Evolutionary conservation across 2,113 vertebrate genomes (phyloP), one percentile per base, ranked within the genome.

Genomic region (Callithrix jacchus): DNA sequence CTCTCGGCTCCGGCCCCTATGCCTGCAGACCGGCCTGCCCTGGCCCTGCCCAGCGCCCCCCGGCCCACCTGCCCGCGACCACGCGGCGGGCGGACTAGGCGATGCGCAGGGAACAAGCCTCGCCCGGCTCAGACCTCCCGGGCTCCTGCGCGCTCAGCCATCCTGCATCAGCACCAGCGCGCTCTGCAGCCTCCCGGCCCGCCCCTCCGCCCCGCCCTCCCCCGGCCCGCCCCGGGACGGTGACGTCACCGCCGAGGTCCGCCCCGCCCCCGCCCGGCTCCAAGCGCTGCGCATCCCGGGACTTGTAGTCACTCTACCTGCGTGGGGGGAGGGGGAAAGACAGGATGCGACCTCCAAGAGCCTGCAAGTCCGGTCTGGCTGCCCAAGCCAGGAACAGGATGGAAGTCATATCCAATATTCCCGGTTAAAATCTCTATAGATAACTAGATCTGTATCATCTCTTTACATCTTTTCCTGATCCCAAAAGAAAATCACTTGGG

Each of bases 131-230:
- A 98, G 94, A 95, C 95, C 94, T 96, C 92, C 97, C 96, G 96
- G 97, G 97, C 89, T 95, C 80, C 87, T 1, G 76, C 68, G 54
- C 93, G 81, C 76, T 73, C 96, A 95, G 97, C 97, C 98, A 97
- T 96, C 98, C 97, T 90, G 98, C 98, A 98, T 98, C 98, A 98
- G 98, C 98, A 98, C 94, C 98, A 97, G 76, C 84, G 66, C 87
- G 94, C 97, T 73, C 73, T 10, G 52, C 86, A 89, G 71, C 88
- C 96, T 85, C 87, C 87, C 35, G 68, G 40, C 91, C 97, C 91
- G 87, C 96, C 94, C 91, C 89, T 64, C 66, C 40, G 37, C 88
- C 88, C 87, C 83, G 37, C 92, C 68, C 88, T 56, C 84, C 58
- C 79, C 73, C 40, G 49, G 47, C 76, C 87, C 87, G 54, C 93